These are phyloP conservation scores for Dasyprocta punctata DNA, from an alignment of 2,113 vertebrate genomes.

Conservation along the genomic window DNA sequence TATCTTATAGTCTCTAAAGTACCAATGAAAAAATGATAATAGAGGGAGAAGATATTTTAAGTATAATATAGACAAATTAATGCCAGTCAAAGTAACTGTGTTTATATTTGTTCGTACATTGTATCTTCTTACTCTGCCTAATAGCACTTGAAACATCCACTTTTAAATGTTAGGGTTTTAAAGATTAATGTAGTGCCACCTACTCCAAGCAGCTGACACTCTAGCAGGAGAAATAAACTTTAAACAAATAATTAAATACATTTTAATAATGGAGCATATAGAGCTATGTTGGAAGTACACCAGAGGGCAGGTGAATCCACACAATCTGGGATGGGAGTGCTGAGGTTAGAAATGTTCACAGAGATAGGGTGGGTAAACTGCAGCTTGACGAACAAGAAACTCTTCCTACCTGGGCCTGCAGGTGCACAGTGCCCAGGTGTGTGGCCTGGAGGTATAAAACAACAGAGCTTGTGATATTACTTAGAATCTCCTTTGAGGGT, in stretches of 20 bases:
- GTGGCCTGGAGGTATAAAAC: background rate
- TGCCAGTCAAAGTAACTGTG: slow-evolving; percentile 37
- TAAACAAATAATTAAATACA: background rate
- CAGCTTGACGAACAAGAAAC: background rate
- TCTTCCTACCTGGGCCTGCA: background rate
- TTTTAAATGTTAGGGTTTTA: slow-evolving; percentile 31
- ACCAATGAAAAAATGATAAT: slow-evolving; percentile 26
- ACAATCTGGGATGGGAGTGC: background rate
- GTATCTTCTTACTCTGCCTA: slow-evolving; percentile 8
- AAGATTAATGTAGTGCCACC: background rate
- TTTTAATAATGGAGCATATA: background rate
- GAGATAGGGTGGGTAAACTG: background rate
- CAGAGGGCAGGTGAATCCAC: background rate
- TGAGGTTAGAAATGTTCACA: background rate
- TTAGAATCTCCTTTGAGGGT: background rate
- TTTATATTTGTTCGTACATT: slow-evolving; percentile 48
- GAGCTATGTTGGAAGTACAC: background rate
- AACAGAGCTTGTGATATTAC: background rate
- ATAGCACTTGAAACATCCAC: background rate
- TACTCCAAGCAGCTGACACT: background rate
- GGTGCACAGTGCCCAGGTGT: background rate
- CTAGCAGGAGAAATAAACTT: background rate
- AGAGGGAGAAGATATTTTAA: slow-evolving; percentile 48
- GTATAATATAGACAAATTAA: slow-evolving; percentile 50
- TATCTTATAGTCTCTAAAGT: slow-evolving; percentile 59